Evolutionary conservation across 2,797 vertebrate genomes (phyloP).

Genomic region (Notolepis coatsorum): DNA sequence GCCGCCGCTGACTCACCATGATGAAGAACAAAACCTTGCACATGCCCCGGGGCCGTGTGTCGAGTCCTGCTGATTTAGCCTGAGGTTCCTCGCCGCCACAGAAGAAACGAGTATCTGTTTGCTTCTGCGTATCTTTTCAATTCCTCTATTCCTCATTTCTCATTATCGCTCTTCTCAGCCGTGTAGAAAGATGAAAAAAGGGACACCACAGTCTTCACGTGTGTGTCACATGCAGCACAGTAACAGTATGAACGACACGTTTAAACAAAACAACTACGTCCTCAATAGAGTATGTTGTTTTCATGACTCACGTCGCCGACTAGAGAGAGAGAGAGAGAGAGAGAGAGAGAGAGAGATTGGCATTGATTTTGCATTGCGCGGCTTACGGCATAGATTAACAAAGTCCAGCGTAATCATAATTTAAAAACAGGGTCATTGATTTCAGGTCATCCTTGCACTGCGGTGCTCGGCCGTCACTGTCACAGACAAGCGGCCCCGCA

Average conservation of each 20-base stretch:
- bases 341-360: no score
- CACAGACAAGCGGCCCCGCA: slow-evolving; percentile 18
- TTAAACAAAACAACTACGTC: no score
- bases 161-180: neutral
- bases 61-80: slow-evolving; percentile 36
- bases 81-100: slow-evolving; percentile 36
- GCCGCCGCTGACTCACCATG: slow-evolving; percentile 25
- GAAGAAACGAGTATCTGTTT: neutral
- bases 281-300: neutral
- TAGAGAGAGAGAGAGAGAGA: no score
- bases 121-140: slow-evolving; percentile 1
- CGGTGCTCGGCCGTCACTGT: slow-evolving; percentile 31
- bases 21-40: slow-evolving; percentile 12
- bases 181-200: no score
- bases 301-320: neutral
- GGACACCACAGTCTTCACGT: no score
- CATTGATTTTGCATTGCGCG: slow-evolving; percentile 24
- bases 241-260: no score
- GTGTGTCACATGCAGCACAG: no score
- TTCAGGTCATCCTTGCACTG: slow-evolving; percentile 20
- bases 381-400: slow-evolving; percentile 33
- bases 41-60: slow-evolving; percentile 25
- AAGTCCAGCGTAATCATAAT: slow-evolving; percentile 39
- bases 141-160: neutral
- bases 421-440: slow-evolving; percentile 43